Percentiles rank a stretch among this genome's conserved stretches.
Conservation (phyloP, 2,888 invertebrate genomes). For the Tortrix viridana region DNA sequence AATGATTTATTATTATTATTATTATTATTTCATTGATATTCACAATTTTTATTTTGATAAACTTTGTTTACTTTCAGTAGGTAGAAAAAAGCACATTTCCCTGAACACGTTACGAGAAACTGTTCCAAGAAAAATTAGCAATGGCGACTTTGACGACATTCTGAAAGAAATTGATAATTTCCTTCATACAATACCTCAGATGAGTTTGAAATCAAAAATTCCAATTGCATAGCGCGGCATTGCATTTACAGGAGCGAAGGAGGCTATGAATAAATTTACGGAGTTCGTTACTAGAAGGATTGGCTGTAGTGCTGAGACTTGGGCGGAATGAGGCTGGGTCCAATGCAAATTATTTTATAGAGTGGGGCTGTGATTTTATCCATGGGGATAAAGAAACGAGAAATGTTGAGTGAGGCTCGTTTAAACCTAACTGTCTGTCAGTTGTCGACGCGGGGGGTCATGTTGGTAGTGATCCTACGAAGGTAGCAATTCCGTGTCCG, state of each 20-base stretch:
- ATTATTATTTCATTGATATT: too few species aligned
- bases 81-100: too few species aligned
- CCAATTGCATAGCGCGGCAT: slow-evolving; percentile 61
- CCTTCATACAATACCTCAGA: slow-evolving; percentile 41
- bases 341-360: slow-evolving; percentile 65
- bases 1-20: too few species aligned
- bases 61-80: too few species aligned
- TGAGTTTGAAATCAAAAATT: slow-evolving; percentile 67
- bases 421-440: too few species aligned
- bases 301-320: slow-evolving; percentile 52
- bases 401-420: slow-evolving; percentile 5
- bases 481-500: too few species aligned
- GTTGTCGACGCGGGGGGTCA: too few species aligned
- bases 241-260: slow-evolving; percentile 67
- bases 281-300: slow-evolving; percentile 69
- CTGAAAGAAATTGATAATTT: slow-evolving; percentile 15
- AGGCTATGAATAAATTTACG: slow-evolving; percentile 78
- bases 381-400: slow-evolving; percentile 4
- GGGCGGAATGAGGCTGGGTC: slow-evolving; percentile 49
- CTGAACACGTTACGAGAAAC: too few species aligned
- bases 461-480: too few species aligned
- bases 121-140: too few species aligned
- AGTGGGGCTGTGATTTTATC: slow-evolving; percentile 24
- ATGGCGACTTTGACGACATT: too few species aligned
- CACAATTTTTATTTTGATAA: too few species aligned